A percentile compares a stretch with the other conserved stretches of the same genome.
Evolutionary conservation across 2,797 vertebrate species (phyloP).

Genomic region (Takifugu rubripes): DNA sequence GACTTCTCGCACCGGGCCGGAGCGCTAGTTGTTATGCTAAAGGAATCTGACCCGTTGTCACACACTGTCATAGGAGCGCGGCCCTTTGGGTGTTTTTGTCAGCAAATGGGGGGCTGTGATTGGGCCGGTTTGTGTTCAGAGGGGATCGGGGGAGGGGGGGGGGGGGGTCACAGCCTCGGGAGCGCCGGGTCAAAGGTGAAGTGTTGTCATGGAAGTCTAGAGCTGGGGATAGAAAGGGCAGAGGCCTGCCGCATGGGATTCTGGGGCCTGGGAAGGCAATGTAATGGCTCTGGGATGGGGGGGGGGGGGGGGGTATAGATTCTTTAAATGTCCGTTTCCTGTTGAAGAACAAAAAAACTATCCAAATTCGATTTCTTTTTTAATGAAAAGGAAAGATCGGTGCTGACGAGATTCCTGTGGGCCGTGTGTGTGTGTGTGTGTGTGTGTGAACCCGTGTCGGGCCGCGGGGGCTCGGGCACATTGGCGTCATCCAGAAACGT

Average conservation of each 20-base stretch:
- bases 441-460: slow-evolving; percentile 61
- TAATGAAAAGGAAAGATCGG: background rate
- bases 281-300: slow-evolving; percentile 52
- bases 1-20: slow-evolving; percentile 45
- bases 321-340: slow-evolving; percentile 15
- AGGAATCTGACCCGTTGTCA: slow-evolving; percentile 77
- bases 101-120: slow-evolving; percentile 53
- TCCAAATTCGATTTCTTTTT: too few species aligned
- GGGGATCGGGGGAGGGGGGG: slow-evolving; percentile 45
- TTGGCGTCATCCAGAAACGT: slow-evolving; percentile 61
- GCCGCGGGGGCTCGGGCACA: slow-evolving; percentile 64
- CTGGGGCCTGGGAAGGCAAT: slow-evolving; percentile 66
- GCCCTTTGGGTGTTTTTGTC: slow-evolving; percentile 74
- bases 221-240: slow-evolving; percentile 63
- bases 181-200: slow-evolving; percentile 68
- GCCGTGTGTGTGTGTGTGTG: slow-evolving; percentile 33
- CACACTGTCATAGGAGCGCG: slow-evolving; percentile 68
- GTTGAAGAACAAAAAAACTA: slow-evolving; percentile 2
- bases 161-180: slow-evolving; percentile 58
- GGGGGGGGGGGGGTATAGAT: slow-evolving; percentile 29
- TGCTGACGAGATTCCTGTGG: slow-evolving; percentile 19
- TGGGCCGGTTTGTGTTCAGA: slow-evolving; percentile 65
- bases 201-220: slow-evolving; percentile 72
- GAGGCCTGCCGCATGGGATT: slow-evolving; percentile 60
- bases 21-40: slow-evolving; percentile 69